A percentile compares a stretch with the other conserved stretches of the same genome.
Conservation (phyloP, 2,113 vertebrate species). For the Ciconia stormi region DNA sequence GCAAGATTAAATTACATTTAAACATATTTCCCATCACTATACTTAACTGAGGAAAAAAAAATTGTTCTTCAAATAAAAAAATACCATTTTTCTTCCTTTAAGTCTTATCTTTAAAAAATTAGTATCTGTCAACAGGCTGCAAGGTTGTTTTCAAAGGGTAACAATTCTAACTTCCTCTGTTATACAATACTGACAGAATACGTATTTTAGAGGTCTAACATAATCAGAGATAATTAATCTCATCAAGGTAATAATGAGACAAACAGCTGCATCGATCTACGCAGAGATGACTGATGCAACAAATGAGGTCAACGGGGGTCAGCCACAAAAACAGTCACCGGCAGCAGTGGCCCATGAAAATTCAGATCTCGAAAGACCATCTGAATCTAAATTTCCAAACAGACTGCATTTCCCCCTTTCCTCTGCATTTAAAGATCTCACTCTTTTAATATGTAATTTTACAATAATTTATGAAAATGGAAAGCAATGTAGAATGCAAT, state of each 20-base stretch:
- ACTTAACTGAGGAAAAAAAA: neutral
- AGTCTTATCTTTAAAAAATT: neutral
- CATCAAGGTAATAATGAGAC: conserved; percentile 18
- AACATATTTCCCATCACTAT: neutral
- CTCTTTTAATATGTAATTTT: conserved; percentile 44
- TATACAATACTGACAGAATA: neutral
- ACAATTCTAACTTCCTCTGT: neutral
- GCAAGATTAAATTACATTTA: neutral
- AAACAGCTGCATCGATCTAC: neutral
- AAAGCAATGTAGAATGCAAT: conserved; percentile 38
- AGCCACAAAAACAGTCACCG: neutral
- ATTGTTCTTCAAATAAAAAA: neutral
- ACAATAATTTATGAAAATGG: conserved; percentile 55
- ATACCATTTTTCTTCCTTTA: neutral
- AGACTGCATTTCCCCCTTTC: neutral
- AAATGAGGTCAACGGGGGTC: conserved; percentile 9
- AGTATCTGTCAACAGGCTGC: neutral
- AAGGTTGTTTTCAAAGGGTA: neutral
- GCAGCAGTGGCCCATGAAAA: neutral
- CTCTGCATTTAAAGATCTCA: conserved; percentile 19
- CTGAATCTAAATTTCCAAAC: neutral
- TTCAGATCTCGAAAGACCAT: neutral
- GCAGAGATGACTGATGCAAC: neutral
- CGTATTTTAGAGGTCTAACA: neutral
- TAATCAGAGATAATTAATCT: conserved; percentile 30